Base-by-base conservation (phyloP, 2,797 vertebrate species). In the Mico argentatus region DNA sequence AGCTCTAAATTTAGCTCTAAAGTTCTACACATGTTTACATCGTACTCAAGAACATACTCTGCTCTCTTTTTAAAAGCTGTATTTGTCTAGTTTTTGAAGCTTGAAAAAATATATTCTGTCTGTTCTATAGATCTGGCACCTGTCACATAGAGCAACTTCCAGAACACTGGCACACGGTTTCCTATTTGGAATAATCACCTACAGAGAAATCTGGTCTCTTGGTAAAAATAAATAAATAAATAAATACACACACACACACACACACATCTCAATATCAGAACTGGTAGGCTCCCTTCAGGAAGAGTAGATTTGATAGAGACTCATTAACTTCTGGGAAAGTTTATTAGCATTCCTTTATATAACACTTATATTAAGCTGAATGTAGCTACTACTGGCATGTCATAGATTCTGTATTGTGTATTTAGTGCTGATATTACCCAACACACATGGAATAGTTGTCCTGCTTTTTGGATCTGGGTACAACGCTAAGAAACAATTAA, bases 1-100 rank as follows among this genome's bases (percentile, higher is more conserved):
- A 90, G 59, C 57, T 94, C 90, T 92, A 79, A 84, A 64, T 95
- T 96, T 90, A 86, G 59, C 67, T 95, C 44, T 52, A 55, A 86
- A 96, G 59, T 81, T 77, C 83, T 80, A 85, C n/a, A 67, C 67
- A 77, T 57, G 22, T 90, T 26, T 26, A 57, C 6, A 50, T 2
- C 48, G 50, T n/a, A 52, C 64, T 84, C 8, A 24, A 67, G 48
- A 50, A 72, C 36, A 88, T 5, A 48, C 36, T 77, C 48, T 41
- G 30, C 5, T 61, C 41, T 64, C 67, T 72, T 72, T 75, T 94
- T 61, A 30, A 27, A 90, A 96, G 44, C 41, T 76, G 4, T 80
- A 27, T 73, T 39, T 94, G 20, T 82, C 7, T 73, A 48, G 41
- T 87, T 9, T 80, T 55, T 77, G 57, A 94, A n/a, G 30, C 13